Evolutionary conservation across 2,888 invertebrate genomes (phyloP).

Genomic region (Drosophila flavopinicola): DNA sequence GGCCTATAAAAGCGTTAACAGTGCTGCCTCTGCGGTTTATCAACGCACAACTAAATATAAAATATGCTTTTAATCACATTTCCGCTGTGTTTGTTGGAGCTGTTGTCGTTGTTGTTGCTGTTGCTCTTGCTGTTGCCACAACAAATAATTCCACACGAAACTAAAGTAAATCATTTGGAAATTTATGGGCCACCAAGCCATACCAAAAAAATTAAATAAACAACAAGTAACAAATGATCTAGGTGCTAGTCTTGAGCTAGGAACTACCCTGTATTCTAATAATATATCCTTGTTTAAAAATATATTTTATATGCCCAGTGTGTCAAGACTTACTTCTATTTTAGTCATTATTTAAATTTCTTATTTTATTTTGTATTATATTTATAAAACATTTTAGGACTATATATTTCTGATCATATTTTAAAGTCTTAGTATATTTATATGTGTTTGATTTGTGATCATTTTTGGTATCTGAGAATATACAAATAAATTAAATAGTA

Average conservation of each 20-base stretch:
- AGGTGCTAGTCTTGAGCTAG: background rate
- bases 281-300: too few relatives aligned
- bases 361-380: too few relatives aligned
- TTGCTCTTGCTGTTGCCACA: slow-evolving; percentile 33
- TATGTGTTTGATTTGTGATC: background rate
- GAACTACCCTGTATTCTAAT: slow-evolving; percentile 7
- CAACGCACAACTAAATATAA: slow-evolving; percentile 67
- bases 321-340: too few relatives aligned
- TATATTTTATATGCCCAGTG: too few relatives aligned
- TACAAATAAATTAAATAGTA: too few relatives aligned
- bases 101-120: slow-evolving; percentile 19
- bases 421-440: background rate
- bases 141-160: slow-evolving; percentile 82
- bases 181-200: slow-evolving; percentile 76
- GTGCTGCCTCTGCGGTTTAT: slow-evolving; percentile 25
- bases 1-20: slow-evolving; percentile 46
- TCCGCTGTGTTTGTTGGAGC: slow-evolving; percentile 56
- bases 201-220: slow-evolving; percentile 21
- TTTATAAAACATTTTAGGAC: too few relatives aligned
- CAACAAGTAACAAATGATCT: slow-evolving; percentile 5
- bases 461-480: background rate
- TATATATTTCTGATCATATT: too few relatives aligned
- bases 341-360: too few relatives aligned
- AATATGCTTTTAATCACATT: slow-evolving; percentile 81
- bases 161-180: slow-evolving; percentile 82